Base-by-base conservation (phyloP, 2,797 vertebrate genomes). In the Pipistrellus nathusii region DNA sequence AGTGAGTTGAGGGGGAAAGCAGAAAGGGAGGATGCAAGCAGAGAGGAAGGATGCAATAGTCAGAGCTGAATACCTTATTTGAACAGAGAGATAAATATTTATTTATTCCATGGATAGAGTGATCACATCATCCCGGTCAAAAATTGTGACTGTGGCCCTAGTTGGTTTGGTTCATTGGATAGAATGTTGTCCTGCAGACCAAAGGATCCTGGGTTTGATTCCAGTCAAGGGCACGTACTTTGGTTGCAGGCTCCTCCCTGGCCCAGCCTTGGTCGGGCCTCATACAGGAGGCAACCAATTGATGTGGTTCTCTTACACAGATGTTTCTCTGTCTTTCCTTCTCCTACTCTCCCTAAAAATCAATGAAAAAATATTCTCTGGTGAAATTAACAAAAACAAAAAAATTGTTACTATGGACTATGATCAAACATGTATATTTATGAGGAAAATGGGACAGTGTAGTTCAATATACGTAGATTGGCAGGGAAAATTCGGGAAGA, bases 51-150 rank as follows among this genome's bases (percentile, higher is more conserved):
- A 14, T 68, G 5, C 5, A 38, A 27, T n/a, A 46, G 44, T 41
- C 51, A 59, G 17, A 83, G 71, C 66, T 62, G 55, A 57, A 64
- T 38, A 38, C 72, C 41, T 88, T 57, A 80, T 44, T 81, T 46
- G 55, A 95, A 84, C 8, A 5, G 72, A 88, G 46, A 82, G 32
- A 76, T 57, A 35, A 35, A 11, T 77, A 78, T 44, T 85, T 62
- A 85, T 80, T 91, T 95, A 64, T 88, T 93, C 55, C 75, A 6
- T 82, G 66, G n/a, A 86, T 46, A 84, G 2, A 94, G 27, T 69
- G 48, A 89, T 53, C 21, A 18, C 8, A 13, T 59, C 77, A 23
- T 94, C 23, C 46, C 76, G 46, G 75, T 83, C 13, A 78, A 41
- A 88, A 48, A 32, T 2, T 32, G 48, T 81, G 68, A 41, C 30